Percentiles rank a stretch among this genome's conserved stretches.
Conservation (phyloP, 2,113 vertebrate genomes). For the Lepus europaeus region DNA sequence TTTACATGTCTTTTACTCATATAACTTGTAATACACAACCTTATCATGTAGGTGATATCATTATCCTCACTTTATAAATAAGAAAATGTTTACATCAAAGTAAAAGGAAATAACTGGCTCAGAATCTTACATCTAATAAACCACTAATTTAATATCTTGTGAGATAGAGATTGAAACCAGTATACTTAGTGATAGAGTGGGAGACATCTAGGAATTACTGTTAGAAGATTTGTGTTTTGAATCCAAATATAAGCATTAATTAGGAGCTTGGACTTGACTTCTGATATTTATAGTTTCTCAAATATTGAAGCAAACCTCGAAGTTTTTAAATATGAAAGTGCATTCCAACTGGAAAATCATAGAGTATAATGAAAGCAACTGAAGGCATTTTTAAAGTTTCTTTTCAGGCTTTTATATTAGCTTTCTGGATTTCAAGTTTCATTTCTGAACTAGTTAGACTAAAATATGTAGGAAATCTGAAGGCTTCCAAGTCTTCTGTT, state of each 20-base stretch:
- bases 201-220: neutral
- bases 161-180: neutral
- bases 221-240: neutral
- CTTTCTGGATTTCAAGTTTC: slow-evolving; percentile 14
- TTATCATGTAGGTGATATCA: neutral
- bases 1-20: fast-evolving
- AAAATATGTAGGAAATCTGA: neutral
- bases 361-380: neutral
- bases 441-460: slow-evolving; percentile 9
- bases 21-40: neutral
- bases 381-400: neutral
- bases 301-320: neutral
- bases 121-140: neutral
- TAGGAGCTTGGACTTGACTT: neutral
- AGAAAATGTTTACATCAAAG: neutral
- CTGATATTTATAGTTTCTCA: neutral
- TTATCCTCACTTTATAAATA: neutral
- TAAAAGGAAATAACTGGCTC: neutral
- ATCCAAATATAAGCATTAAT: neutral
- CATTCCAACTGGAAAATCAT: neutral
- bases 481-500: neutral
- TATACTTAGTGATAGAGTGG: neutral
- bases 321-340: neutral
- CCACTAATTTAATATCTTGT: neutral
- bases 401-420: neutral